Evolutionary conservation across 2,888 invertebrate species (phyloP).

Genomic region (Lochmaea capreae): DNA sequence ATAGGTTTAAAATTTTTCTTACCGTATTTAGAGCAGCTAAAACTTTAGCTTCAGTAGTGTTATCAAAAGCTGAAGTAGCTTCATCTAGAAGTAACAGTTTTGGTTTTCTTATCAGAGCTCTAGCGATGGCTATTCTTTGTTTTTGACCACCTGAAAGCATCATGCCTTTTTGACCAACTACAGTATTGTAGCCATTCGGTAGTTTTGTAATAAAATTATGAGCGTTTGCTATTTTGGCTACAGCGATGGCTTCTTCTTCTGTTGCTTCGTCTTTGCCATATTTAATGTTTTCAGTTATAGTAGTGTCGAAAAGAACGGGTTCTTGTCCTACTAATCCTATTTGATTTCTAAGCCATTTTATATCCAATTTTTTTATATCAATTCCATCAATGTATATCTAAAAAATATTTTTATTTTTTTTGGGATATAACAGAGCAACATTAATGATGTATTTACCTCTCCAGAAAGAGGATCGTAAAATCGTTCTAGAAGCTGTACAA

Average conservation of each 20-base stretch:
- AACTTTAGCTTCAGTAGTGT: constrained; percentile 86
- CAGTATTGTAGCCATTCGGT: constrained; percentile 83
- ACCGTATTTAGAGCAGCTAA: constrained; percentile 83
- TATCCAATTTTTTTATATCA: neutral
- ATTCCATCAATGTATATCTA: neutral
- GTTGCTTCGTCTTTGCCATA: constrained; percentile 78
- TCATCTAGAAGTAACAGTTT: constrained; percentile 21
- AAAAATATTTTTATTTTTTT: neutral
- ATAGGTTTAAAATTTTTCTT: constrained; percentile 60
- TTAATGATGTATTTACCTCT: constrained; percentile 65
- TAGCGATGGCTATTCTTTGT: constrained; percentile 24
- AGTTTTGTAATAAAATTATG: constrained; percentile 80
- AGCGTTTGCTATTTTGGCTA: constrained; percentile 81
- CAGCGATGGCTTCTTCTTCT: constrained; percentile 74
- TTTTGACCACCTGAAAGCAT: constrained; percentile 85
- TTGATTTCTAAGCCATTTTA: neutral
- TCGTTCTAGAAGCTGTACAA: constrained; percentile 78
- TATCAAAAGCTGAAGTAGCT: constrained; percentile 54
- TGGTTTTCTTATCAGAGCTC: constrained; percentile 22
- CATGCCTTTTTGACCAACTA: constrained; percentile 87
- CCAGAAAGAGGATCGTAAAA: constrained; percentile 80
- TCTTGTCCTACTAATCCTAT: constrained; percentile 84
- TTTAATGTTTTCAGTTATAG: constrained; percentile 85
- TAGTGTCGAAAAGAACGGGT: constrained; percentile 86
- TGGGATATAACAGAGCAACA: too few species aligned